phyloP scores from a whole-genome alignment of 2,113 vertebrate genomes.

The Myotis davidii region DNA sequence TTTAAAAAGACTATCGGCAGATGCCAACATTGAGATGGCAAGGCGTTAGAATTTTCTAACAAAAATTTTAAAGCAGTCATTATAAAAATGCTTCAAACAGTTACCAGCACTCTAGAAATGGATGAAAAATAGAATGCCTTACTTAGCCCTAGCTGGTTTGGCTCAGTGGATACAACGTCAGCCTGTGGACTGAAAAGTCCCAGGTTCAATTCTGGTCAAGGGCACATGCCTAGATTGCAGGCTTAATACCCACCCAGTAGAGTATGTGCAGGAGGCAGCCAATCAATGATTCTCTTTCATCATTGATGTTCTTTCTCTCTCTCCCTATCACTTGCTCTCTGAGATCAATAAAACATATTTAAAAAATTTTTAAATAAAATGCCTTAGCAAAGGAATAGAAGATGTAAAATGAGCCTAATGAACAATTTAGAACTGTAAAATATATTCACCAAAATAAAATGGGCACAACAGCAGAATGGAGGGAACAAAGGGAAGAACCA shows the following conservation, averaged over 20 bases:
- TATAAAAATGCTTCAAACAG: neutral
- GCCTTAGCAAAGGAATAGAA: neutral
- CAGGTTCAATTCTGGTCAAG: no score
- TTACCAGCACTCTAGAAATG: neutral
- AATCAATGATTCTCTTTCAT: no score
- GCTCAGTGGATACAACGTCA: no score
- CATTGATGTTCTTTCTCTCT: no score
- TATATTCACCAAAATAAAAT: slow-evolving; percentile 1
- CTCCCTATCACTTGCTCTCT: no score
- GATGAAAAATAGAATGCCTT: neutral
- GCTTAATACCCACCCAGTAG: no score
- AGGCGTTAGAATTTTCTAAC: neutral
- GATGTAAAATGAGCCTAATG: neutral
- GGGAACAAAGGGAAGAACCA: neutral
- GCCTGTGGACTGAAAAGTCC: no score
- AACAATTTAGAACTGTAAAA: neutral
- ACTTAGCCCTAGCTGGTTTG: no score
- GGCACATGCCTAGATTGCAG: no score
- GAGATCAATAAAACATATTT: no score
- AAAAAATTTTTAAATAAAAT: no score
- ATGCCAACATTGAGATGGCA: neutral
- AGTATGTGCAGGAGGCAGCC: no score
- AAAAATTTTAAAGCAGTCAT: neutral
- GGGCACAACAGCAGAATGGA: neutral
- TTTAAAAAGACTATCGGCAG: neutral